A percentile compares a stretch with the other conserved stretches of the same genome.
Evolutionary conservation across 2,888 invertebrate genomes (phyloP).

Genomic region (Drosophila colorata): DNA sequence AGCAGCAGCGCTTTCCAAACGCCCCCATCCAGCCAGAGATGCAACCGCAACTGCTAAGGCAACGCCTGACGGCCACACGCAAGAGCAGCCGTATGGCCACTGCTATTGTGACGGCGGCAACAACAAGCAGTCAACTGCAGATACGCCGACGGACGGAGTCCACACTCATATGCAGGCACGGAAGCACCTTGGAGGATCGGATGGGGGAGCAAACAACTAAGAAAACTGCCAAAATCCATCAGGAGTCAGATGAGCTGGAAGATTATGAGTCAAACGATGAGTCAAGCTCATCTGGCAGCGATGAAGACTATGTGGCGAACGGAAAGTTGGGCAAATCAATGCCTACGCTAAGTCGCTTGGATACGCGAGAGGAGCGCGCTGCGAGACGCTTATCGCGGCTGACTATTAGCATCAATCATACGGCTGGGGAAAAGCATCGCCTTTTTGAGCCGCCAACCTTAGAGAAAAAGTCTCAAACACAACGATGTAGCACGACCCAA

Average conservation of each 20-base stretch:
- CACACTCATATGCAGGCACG: constrained; percentile 42
- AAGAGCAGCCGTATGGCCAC: constrained; percentile 83
- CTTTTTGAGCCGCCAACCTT: not conserved
- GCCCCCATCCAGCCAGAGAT: constrained; percentile 85
- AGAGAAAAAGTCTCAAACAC: constrained; percentile 23
- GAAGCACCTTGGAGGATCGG: constrained; percentile 84
- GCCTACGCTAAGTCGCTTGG: constrained; percentile 16
- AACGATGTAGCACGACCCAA: constrained; percentile 13
- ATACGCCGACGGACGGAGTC: constrained; percentile 70
- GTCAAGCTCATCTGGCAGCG: constrained; percentile 60
- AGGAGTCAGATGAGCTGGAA: constrained; percentile 20
- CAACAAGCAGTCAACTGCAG: constrained; percentile 80
- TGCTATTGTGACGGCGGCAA: constrained; percentile 83
- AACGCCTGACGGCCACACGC: constrained; percentile 69
- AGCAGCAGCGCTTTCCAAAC: constrained; percentile 83
- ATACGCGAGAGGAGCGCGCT: constrained; percentile 67
- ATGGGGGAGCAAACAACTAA: constrained; percentile 81
- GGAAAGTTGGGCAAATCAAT: constrained; percentile 33
- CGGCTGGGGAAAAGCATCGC: constrained; percentile 10
- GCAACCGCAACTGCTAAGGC: constrained; percentile 56
- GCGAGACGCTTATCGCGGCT: constrained; percentile 57
- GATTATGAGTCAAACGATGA: constrained; percentile 40
- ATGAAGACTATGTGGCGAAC: constrained; percentile 71
- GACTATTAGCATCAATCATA: constrained; percentile 50
- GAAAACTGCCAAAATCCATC: constrained; percentile 23